phyloP scores from a whole-genome alignment of 2,797 vertebrate genomes.

The Sebastes kiyomatsui region DNA sequence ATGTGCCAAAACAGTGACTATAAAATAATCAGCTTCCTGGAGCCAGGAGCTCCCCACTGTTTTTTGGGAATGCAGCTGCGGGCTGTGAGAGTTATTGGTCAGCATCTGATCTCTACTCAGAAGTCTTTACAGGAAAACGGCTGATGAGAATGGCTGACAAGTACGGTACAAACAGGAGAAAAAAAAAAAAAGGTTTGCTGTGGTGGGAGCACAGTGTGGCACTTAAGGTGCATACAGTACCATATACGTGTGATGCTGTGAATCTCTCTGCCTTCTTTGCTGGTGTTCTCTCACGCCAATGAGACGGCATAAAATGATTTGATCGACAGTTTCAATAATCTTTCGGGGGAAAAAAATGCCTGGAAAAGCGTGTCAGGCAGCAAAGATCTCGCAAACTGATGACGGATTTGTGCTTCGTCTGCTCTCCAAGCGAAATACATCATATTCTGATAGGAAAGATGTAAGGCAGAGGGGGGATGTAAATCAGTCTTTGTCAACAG shows the following conservation, averaged over 20 bases:
- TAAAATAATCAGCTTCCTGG: constrained; percentile 78
- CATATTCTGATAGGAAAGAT: constrained; percentile 39
- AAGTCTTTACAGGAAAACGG: constrained; percentile 24
- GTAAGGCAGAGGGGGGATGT: constrained; percentile 10
- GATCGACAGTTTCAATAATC: constrained; percentile 23
- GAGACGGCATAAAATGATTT: constrained; percentile 9
- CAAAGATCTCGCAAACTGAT: constrained; percentile 52
- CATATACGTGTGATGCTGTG: constrained; percentile 52
- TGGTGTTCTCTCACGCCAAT: constrained; percentile 9
- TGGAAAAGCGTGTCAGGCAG: constrained; percentile 34
- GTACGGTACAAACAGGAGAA: constrained; percentile 1
- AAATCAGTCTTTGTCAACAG: constrained; percentile 26
- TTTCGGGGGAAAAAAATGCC: constrained; percentile 13
- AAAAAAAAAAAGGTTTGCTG: constrained; percentile 25
- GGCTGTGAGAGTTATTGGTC: constrained; percentile 46
- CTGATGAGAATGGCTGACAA: constrained; percentile 29
- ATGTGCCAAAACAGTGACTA: constrained; percentile 74
- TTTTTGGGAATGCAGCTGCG: constrained; percentile 52
- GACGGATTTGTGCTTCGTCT: constrained; percentile 53
- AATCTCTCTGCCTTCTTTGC: constrained; percentile 49
- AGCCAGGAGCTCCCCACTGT: constrained; percentile 60
- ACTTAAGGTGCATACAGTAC: constrained; percentile 35
- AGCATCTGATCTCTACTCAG: constrained; percentile 39
- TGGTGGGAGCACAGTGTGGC: constrained; percentile 39
- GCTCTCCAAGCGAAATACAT: constrained; percentile 48